Evolutionary conservation across 2,797 vertebrate genomes (phyloP).

Genomic region (Bradypodion ventrale): DNA sequence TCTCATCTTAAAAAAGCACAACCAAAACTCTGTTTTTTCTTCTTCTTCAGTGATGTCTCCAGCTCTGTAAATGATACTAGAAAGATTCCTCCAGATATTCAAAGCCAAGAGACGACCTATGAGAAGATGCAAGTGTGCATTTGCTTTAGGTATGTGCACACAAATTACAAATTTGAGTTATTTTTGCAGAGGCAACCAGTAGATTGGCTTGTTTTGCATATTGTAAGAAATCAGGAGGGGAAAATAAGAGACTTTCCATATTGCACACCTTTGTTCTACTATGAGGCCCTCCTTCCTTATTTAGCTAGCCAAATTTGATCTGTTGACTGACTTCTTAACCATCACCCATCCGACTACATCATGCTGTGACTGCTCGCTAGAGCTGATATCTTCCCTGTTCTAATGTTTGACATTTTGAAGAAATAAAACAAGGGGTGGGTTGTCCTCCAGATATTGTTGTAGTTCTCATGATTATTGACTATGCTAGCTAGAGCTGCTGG

Average conservation of each 20-base stretch:
- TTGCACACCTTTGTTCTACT: neutral
- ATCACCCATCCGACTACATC: neutral
- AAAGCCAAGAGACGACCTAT: neutral
- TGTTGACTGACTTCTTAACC: neutral
- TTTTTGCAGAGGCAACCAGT: neutral
- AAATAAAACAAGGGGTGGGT: neutral
- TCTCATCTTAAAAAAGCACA: slow-evolving; percentile 45
- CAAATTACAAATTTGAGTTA: neutral
- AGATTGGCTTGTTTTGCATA: neutral
- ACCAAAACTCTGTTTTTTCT: slow-evolving; percentile 7
- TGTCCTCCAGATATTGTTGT: neutral
- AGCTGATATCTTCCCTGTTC: neutral
- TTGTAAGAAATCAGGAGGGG: neutral
- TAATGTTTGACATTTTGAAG: neutral
- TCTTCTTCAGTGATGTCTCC: slow-evolving; percentile 1
- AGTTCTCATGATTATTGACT: neutral
- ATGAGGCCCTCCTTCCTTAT: neutral
- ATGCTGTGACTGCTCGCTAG: neutral
- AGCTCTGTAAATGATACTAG: slow-evolving; percentile 23
- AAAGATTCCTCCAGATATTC: slow-evolving; percentile 42
- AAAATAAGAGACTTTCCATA: neutral
- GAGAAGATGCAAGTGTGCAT: neutral
- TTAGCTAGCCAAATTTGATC: neutral
- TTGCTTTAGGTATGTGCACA: neutral
- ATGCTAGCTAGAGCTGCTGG: neutral